Base-by-base conservation (phyloP, 2,888 invertebrate species). In the Hetaerina titia region DNA sequence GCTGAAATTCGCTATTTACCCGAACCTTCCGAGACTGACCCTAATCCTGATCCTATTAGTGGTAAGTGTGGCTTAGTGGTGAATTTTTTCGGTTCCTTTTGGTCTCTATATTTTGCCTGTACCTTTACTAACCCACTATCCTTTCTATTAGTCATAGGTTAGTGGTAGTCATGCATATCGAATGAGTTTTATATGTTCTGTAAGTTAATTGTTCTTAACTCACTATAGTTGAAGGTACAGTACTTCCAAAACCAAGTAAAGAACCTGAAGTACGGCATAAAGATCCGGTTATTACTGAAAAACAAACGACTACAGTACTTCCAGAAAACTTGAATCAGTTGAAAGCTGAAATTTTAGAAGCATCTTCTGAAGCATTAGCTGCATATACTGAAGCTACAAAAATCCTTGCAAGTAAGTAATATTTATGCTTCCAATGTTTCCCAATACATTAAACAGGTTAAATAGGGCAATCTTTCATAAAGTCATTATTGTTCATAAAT, bases 341-440 rank as follows among this genome's bases (percentile, higher is more conserved):
- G 74, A 19, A 57, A n/a, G 9, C 57, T 69, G 69, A 92, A 92
- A 74, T 92, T 31, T 19, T 56, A 56, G 2, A 5, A 17, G 69
- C 74, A 56, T 92, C 92, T 57, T 22, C 19, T 11, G 92, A 92
- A 92, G 92, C 92, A 56, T 92, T 92, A n/a, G 92, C 92, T 56
- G 69, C 92, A 22, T 92, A 64, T 92, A 69, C 45, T 56, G 92
- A 92, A 22, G 92, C 92, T 22, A 69, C 92, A 22, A 92, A 64
- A 92, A 22, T 92, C 69, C 64, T 92, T 92, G 15, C 64, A 69
- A 92, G 92, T 92, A 69, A 69, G 92, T 92, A 45, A 63, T 15
- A n/a, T 7, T 58, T 45, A 15, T 45, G 45, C n/a, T 63, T 15
- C 60, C n/a, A 17, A 57, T 17, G 56, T 56, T 22, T 89, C 22